A percentile compares a stretch with the other conserved stretches of the same genome.
Conservation (phyloP, 1,140 invertebrate genomes). For the Wasmannia auropunctata region DNA sequence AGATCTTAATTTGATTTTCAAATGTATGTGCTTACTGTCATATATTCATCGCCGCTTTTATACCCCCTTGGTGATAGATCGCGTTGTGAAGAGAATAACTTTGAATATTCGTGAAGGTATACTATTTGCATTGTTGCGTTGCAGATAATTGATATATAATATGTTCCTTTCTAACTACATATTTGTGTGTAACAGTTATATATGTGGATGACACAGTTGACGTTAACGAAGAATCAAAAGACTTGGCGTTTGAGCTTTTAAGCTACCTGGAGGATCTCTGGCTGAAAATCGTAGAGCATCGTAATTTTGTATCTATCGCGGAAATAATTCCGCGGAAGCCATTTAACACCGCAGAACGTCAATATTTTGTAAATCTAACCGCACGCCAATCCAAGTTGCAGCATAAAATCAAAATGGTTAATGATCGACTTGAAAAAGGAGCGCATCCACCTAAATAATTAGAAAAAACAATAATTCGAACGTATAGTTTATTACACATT, state of each 20-base stretch:
- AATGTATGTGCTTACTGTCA: not conserved
- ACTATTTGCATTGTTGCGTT: not conserved
- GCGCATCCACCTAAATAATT: no score
- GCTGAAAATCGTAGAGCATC: no score
- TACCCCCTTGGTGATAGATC: not conserved
- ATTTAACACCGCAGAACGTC: no score
- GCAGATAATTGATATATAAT: not conserved
- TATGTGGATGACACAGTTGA: no score
- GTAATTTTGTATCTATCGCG: no score
- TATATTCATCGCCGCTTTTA: not conserved
- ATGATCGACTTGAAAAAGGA: no score
- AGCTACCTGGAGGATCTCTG: no score
- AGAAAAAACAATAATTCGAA: not conserved
- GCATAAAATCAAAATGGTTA: not conserved
- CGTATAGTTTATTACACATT: not conserved
- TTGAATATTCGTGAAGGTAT: not conserved
- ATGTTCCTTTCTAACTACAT: not conserved
- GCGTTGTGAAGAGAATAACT: not conserved
- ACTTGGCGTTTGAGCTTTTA: no score
- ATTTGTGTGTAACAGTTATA: not conserved
- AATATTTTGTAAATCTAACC: no score
- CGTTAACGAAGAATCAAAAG: no score
- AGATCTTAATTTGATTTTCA: not conserved
- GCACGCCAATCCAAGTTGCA: no score
- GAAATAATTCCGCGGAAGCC: no score